Base-by-base conservation (phyloP, 2,888 invertebrate species). In the Heliothis peltigera region DNA sequence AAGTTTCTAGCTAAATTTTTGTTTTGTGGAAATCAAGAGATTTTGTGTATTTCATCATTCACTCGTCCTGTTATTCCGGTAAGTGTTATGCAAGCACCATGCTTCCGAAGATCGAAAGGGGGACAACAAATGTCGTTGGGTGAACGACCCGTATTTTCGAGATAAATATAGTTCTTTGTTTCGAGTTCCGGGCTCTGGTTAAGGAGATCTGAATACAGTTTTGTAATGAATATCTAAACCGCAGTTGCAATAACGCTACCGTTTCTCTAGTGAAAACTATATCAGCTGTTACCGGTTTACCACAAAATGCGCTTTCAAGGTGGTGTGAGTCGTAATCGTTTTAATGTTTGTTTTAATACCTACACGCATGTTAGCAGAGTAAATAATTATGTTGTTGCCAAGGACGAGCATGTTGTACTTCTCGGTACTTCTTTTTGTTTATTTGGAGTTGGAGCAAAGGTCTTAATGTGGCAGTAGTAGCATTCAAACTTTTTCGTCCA, bases 141-240 rank as follows among this genome's bases (percentile, higher is more conserved):
- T 80, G 69, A 76, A 80, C 21, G 72, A 80, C 80, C 77, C 77
- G 43, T 56, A 54, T 66, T 63, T 69, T 66, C 25, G 51, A 69
- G 71, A 77, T 79, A 72, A 69, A 77, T 64, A 70, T 77, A 76
- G 70, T 73, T 70, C 67, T 76, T 81, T 80, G 77, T 80, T 67
- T 67, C 39, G 49, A 15, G n/a, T 59, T 55, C 55, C 46, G 44
- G n/a, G 51, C 58, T 49, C 56, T 57, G 49, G 35, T 73, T 49
- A 44, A 66, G 49, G 49, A 59, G 54, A 70, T 64, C 53, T 42
- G 39, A 62, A 60, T 55, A 61, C 53, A 19, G 64, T 79, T 76
- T 47, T 43, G 77, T 64, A 64, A 70, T 64, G 58, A 65, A 71
- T 65, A 62, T 54, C 46, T 53, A 39, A 28, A 56, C 70, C 60